Base-by-base conservation (phyloP, 2,888 invertebrate species). In the Idaea biselata region DNA sequence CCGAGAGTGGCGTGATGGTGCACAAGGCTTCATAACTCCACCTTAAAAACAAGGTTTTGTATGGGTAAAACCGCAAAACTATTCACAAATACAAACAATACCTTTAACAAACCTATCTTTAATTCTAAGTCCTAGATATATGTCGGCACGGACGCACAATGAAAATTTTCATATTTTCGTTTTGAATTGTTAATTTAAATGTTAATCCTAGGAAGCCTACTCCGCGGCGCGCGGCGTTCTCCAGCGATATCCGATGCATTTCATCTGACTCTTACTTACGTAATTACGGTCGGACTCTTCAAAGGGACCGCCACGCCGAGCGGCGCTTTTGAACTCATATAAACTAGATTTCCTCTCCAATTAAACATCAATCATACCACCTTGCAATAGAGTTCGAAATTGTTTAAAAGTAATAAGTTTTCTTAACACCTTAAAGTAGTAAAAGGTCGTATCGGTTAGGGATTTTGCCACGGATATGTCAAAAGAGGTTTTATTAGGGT, bases 401-500 rank as follows among this genome's bases (percentile, higher is more conserved):
- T 0, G 31, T 4, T 0, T 73, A 72, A 0, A 0, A 1, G 0
- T 0, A 0, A 0, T 0, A 1, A 73, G 74, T 80, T 85, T 87
- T 86, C 91, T 90, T 91, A 91, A 91, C 91, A 90, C 91, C 89
- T 91, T 90, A 87, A 80, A 77, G 80, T 83, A 84, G 84, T 86
- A 88, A 86, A 85, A 87, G 88, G 86, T 87, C 87, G 84, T 91
- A 91, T 91, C 89, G 86, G 91, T 90, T 89, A 89, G 88, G 89
- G 91, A 88, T 93, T 92, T 91, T 93, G 93, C 92, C 93, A 91
- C 87, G 91, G 92, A 90, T 89, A 87, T 90, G 93, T 93, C 93
- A 93, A 93, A 93, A 91, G 89, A 85, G 89, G 86, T 90, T 91
- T 93, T 92, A 93, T 92, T 87, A 86, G 85, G 78, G 76, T 79